Conservation (phyloP, 2,113 vertebrate species). For the Thamnaconus septentrionalis region DNA sequence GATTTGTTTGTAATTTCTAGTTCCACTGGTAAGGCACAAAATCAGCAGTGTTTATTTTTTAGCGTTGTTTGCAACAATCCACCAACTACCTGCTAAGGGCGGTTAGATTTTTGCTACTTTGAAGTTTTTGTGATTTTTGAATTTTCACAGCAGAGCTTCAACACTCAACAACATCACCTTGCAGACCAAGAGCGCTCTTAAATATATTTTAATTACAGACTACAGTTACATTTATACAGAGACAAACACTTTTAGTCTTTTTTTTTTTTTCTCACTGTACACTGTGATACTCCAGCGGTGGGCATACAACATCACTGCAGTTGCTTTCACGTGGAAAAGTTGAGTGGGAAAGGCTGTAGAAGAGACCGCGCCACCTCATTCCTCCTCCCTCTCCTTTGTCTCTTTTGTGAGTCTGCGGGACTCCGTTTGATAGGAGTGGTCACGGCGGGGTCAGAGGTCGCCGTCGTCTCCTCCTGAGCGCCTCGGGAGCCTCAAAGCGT, state of each 20-base stretch:
- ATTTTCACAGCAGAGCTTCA: too few relatives aligned
- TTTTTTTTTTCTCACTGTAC: constrained; percentile 44
- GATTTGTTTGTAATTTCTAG: too few relatives aligned
- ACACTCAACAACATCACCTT: too few relatives aligned
- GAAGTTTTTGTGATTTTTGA: too few relatives aligned
- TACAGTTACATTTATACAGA: constrained; percentile 64
- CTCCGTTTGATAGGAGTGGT: background rate
- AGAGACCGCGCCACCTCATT: too few relatives aligned
- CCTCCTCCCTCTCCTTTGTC: too few relatives aligned
- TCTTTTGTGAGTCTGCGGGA: too few relatives aligned
- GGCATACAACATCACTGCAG: background rate
- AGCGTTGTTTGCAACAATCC: too few relatives aligned
- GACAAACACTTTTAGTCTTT: constrained; percentile 36
- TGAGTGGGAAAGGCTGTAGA: background rate
- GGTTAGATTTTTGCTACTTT: too few relatives aligned
- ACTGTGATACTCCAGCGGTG: constrained; percentile 17
- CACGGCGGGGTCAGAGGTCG: constrained; percentile 30
- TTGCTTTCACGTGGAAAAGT: background rate
- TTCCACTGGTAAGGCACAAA: too few relatives aligned
- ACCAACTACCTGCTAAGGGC: too few relatives aligned
- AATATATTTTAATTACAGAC: constrained; percentile 62
- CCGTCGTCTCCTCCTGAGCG: background rate
- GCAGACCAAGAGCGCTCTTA: constrained; percentile 30
- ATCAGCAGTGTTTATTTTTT: too few relatives aligned
- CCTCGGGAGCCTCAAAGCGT: background rate